A percentile compares a stretch with the other conserved stretches of the same genome.
Conservation (phyloP, 2,888 invertebrate species). For the Troides aeacus region DNA sequence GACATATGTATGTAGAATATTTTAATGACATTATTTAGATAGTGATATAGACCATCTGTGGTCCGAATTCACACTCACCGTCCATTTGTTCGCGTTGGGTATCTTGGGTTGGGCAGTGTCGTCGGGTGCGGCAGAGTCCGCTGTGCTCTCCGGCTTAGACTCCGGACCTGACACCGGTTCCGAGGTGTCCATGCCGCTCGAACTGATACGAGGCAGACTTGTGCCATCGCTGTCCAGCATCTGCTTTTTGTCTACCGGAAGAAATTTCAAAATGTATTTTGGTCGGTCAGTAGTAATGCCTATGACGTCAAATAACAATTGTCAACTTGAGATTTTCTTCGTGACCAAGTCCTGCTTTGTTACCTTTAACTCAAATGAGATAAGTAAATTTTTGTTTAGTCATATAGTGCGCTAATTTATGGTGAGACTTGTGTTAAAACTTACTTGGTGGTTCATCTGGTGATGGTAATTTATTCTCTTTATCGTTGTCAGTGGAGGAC, state of each 20-base stretch:
- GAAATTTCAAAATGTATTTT: neutral
- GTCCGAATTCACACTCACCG: slow-evolving; percentile 46
- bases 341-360: too few relatives aligned
- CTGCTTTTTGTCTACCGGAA: slow-evolving; percentile 65
- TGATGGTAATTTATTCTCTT: slow-evolving; percentile 74
- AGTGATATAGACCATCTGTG: too few relatives aligned
- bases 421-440: slow-evolving; percentile 44
- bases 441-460: slow-evolving; percentile 90
- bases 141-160: slow-evolving; percentile 29
- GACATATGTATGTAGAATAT: too few relatives aligned
- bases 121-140: slow-evolving; percentile 25
- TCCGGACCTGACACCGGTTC: slow-evolving; percentile 28
- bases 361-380: too few relatives aligned
- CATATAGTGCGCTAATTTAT: too few relatives aligned
- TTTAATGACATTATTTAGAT: too few relatives aligned
- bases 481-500: slow-evolving; percentile 65
- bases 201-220: slow-evolving; percentile 58
- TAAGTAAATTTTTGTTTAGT: too few relatives aligned
- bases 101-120: slow-evolving; percentile 42
- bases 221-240: slow-evolving; percentile 48
- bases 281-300: too few relatives aligned
- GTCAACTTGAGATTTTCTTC: too few relatives aligned
- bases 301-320: too few relatives aligned
- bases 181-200: slow-evolving; percentile 44
- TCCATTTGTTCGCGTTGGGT: slow-evolving; percentile 65